Evolutionary conservation across 2,888 invertebrate species (phyloP).

Genomic region (Tholera decimalis): DNA sequence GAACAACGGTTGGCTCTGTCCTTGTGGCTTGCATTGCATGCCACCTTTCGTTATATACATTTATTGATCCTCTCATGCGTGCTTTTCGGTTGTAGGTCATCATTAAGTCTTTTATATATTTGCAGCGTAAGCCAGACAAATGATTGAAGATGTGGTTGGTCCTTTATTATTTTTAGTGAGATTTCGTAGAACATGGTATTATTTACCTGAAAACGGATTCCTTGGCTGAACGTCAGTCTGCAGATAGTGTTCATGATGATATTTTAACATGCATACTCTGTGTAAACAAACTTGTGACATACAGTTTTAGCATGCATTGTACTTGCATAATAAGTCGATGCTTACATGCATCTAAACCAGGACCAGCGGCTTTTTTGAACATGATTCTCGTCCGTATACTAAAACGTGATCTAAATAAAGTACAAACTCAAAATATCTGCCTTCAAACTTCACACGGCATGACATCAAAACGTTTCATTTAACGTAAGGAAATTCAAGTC

Average conservation of each 20-base stretch:
- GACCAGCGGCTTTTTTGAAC: not conserved
- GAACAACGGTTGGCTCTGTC: constrained; percentile 47
- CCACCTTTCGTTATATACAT: constrained; percentile 24
- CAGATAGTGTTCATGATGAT: no score
- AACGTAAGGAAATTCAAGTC: constrained; percentile 22
- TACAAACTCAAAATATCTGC: not conserved
- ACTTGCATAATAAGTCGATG: not conserved
- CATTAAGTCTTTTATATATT: constrained; percentile 7
- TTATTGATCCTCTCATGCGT: constrained; percentile 17
- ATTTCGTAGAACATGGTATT: no score
- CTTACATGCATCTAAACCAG: not conserved
- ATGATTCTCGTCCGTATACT: not conserved
- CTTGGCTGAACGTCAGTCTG: no score
- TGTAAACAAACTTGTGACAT: no score
- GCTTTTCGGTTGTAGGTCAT: constrained; percentile 13
- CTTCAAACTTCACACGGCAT: constrained; percentile 15
- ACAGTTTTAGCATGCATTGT: not conserved
- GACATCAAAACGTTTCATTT: constrained; percentile 26
- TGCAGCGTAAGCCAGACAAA: no score
- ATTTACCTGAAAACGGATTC: not conserved
- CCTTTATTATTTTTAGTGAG: no score
- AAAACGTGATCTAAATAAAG: not conserved
- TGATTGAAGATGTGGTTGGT: no score
- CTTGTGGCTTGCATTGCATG: constrained; percentile 44
- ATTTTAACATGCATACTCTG: no score